Base-by-base conservation (phyloP, 2,888 invertebrate species). In the Lutraria lutraria region DNA sequence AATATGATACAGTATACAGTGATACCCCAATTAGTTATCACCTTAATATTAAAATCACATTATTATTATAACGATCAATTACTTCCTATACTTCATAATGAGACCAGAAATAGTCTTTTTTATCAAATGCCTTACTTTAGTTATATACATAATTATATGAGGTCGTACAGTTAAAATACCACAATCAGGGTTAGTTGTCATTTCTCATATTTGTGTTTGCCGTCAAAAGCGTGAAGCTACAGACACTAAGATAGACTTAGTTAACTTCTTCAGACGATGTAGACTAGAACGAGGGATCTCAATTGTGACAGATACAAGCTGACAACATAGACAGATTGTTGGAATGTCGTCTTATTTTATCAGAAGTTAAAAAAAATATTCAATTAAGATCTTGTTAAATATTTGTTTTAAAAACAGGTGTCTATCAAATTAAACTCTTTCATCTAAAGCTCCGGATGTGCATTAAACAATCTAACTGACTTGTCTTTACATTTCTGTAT, bases 221-320 rank as follows among this genome's bases (percentile, higher is more conserved):
- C 10, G 21, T 72, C 25, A 68, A 52, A 72, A n/a, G 83, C 72
- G 84, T 76, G 72, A 84, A 76, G 53, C 43, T 21, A 52, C 25
- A 76, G 53, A 68, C 84, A 84, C 76, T 6, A 60, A 60, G 60
- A 60, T 8, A n/a, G 0, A 60, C n/a, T 60, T 60, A 21, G 8
- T 8, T 16, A 8, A 21, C 21, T 60, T 21, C 60, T 60, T 8
- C 43, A 43, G 60, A 21, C 8, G 60, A n/a, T 60, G 19, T 60
- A 60, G 60, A 60, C 60, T 2, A 8, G 60, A 0, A 60, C n/a
- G 13, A 68, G 63, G 63, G 25, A 3, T n/a, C 63, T 68, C 63
- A 10, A 21, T 68, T 25, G 25, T 10, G n/a, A 68, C 63, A n/a
- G 3, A 13, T n/a, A 25, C 63, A n/a, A 12, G 12, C 25, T 2